Evolutionary conservation across 2,113 vertebrate genomes (phyloP).

Genomic region (Caretta caretta): DNA sequence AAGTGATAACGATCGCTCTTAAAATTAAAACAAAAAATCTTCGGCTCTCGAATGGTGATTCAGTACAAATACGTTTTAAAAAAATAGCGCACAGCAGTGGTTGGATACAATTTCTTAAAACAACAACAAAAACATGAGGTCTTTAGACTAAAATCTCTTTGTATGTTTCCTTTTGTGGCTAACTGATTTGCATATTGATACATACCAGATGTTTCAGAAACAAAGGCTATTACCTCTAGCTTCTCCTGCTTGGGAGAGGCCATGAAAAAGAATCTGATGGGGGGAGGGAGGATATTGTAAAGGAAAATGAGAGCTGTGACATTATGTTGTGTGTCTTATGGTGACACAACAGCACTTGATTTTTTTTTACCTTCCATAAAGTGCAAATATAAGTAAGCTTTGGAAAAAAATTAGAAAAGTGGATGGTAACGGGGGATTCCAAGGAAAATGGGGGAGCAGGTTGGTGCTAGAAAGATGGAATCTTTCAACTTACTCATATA

Average conservation of each 20-base stretch:
- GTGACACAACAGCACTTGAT: constrained; percentile 54
- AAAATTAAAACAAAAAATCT: not conserved
- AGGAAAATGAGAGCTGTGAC: constrained; percentile 46
- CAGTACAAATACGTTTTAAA: not conserved
- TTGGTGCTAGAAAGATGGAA: not conserved
- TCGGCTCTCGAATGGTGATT: not conserved
- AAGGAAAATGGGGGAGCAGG: not conserved
- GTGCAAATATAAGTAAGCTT: not conserved
- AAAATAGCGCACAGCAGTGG: constrained; percentile 48
- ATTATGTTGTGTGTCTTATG: constrained; percentile 28
- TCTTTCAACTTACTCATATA: not conserved
- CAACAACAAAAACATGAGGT: constrained; percentile 49
- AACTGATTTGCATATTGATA: constrained; percentile 65
- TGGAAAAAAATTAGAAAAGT: not conserved
- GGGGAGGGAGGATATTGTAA: not conserved
- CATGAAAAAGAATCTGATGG: constrained; percentile 25
- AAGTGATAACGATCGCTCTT: not conserved
- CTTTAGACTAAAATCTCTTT: constrained; percentile 62
- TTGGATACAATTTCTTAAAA: constrained; percentile 62
- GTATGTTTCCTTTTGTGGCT: constrained; percentile 38
- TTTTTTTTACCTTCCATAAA: not conserved
- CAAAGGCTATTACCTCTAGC: constrained; percentile 55
- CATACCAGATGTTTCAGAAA: constrained; percentile 72
- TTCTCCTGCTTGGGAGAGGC: constrained; percentile 29
- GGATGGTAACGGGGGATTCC: not conserved